phyloP scores from a whole-genome alignment of 2,797 vertebrate species.

The Fundulus diaphanus region DNA sequence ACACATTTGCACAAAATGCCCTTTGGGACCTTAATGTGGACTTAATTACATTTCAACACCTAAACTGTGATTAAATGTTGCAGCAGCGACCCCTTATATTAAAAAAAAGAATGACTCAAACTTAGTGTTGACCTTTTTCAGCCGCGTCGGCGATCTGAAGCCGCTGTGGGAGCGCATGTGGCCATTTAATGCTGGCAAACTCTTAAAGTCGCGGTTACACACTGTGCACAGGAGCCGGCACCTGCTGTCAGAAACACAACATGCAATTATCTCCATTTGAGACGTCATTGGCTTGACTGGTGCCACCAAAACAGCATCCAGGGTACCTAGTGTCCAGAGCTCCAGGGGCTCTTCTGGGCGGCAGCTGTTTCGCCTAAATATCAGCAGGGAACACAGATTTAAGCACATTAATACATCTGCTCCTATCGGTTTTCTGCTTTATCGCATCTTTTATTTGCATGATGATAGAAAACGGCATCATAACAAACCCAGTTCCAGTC shows the following conservation, averaged over 20 bases:
- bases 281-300: neutral
- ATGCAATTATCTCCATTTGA: neutral
- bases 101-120: neutral
- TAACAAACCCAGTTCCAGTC: slow-evolving; percentile 30
- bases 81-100: no score
- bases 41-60: neutral
- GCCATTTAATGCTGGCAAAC: slow-evolving; percentile 92
- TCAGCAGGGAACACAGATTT: neutral
- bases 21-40: neutral
- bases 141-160: slow-evolving; percentile 67
- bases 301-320: no score
- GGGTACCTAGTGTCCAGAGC: slow-evolving; percentile 30
- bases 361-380: slow-evolving; percentile 18
- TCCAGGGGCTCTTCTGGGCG: neutral
- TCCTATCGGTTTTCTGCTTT: neutral
- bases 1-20: neutral
- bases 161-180: slow-evolving; percentile 93
- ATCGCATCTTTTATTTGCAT: neutral
- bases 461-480: neutral
- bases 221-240: slow-evolving; percentile 85
- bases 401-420: neutral
- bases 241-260: slow-evolving; percentile 3
- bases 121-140: slow-evolving; percentile 37
- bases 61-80: neutral
- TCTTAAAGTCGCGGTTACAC: slow-evolving; percentile 92